Evolutionary conservation across 2,113 vertebrate species (phyloP).

Genomic region (Dicentrarchus labrax): DNA sequence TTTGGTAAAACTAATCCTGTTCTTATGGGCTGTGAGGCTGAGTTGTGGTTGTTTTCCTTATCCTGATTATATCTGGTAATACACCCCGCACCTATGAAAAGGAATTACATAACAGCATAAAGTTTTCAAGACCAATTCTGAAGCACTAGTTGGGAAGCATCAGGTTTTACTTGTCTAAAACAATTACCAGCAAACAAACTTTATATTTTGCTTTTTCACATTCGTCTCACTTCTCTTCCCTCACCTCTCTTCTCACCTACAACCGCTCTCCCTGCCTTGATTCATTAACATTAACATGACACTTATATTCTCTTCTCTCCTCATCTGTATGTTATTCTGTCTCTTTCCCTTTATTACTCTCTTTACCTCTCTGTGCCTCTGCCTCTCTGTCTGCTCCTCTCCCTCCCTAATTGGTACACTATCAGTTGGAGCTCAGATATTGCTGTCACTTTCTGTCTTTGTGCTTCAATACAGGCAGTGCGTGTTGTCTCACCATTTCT

Average conservation of each 20-base stretch:
- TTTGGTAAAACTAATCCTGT: not conserved
- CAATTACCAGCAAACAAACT: slow-evolving; percentile 21
- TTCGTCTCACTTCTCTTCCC: not conserved
- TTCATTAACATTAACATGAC: slow-evolving; percentile 49
- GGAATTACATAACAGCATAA: not conserved
- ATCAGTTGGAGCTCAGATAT: slow-evolving; percentile 56
- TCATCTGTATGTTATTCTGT: slow-evolving; percentile 40
- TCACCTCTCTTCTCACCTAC: slow-evolving; percentile 27
- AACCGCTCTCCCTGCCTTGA: slow-evolving; percentile 8
- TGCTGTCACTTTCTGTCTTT: slow-evolving; percentile 55
- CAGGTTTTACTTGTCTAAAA: not conserved
- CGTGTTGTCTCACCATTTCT: slow-evolving; percentile 10
- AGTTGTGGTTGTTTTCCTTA: not conserved
- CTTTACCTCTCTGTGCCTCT: slow-evolving; percentile 47
- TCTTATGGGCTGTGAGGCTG: not conserved
- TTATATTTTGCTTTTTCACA: not conserved
- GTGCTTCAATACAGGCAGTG: slow-evolving; percentile 3
- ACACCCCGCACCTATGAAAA: not conserved
- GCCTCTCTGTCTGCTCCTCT: slow-evolving; percentile 51
- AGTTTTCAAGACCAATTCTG: not conserved
- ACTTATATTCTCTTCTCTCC: slow-evolving; percentile 36
- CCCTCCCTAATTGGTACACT: slow-evolving; percentile 63
- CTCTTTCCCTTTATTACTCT: slow-evolving; percentile 48
- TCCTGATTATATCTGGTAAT: not conserved
- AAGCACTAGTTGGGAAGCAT: not conserved